These are phyloP conservation scores for Colistium nudipinnis DNA, from an alignment of 2,113 vertebrate species.

Conservation along the genomic window DNA sequence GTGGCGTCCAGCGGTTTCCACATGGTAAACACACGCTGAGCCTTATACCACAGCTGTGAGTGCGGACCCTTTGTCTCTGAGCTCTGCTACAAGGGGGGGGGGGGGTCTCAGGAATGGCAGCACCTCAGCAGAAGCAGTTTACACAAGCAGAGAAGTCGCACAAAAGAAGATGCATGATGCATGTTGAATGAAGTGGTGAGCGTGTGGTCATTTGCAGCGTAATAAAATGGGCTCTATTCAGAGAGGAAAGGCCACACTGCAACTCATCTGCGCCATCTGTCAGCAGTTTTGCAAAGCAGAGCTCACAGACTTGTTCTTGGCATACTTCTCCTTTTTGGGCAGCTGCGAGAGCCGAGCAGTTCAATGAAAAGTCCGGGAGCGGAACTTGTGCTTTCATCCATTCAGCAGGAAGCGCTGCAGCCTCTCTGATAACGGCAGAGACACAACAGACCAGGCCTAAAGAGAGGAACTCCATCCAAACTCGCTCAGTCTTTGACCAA, in stretches of 20 bases:
- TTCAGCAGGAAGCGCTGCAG: conserved; percentile 53
- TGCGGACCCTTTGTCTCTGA: conserved; percentile 56
- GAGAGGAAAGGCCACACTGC: conserved; percentile 45
- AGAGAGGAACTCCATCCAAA: conserved; percentile 33
- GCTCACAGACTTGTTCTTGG: conserved; percentile 57
- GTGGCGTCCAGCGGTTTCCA: conserved; percentile 58
- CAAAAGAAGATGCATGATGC: conserved; percentile 69
- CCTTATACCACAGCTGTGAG: conserved; percentile 66
- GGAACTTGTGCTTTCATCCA: conserved; percentile 68
- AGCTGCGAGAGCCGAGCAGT: conserved; percentile 36
- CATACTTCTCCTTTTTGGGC: conserved; percentile 76
- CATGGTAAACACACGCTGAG: conserved; percentile 58
- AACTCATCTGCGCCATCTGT: conserved; percentile 66
- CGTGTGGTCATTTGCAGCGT: conserved; percentile 44
- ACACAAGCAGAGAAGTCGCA: conserved; percentile 65
- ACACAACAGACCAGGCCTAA: conserved; percentile 22
- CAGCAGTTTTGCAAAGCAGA: conserved; percentile 58
- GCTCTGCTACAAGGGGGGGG: conserved; percentile 26
- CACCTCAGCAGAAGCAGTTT: conserved; percentile 64
- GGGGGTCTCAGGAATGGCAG: conserved; percentile 21
- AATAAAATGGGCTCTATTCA: conserved; percentile 45
- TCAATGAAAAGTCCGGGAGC: conserved; percentile 45
- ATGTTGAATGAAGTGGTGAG: conserved; percentile 49
- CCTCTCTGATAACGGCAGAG: conserved; percentile 34
- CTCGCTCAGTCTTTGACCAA: conserved; percentile 45